Evolutionary conservation across 2,797 vertebrate species (phyloP).

Genomic region (Zonotrichia albicollis): DNA sequence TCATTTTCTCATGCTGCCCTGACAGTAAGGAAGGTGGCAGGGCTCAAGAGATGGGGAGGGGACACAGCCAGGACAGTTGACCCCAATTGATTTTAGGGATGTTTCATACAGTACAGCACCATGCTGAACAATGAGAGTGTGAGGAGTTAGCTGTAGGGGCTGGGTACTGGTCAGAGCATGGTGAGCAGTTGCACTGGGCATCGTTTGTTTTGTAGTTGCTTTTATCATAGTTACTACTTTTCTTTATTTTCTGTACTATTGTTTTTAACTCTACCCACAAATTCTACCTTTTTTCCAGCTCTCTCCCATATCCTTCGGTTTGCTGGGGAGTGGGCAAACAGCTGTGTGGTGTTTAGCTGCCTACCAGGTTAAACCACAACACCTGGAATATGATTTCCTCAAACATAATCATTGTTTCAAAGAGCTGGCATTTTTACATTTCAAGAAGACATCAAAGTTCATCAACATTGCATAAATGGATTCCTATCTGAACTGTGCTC

Average conservation of each 20-base stretch:
- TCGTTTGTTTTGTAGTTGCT: not conserved
- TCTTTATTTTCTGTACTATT: not conserved
- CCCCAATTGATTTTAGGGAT: not conserved
- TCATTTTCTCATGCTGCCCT: not conserved
- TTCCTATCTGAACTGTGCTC: not conserved
- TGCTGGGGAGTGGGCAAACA: fast-evolving
- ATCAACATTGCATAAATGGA: not conserved
- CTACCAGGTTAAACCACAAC: not conserved
- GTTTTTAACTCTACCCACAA: not conserved
- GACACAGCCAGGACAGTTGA: not conserved
- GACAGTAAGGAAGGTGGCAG: not conserved
- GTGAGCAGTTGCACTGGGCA: not conserved
- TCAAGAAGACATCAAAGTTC: not conserved
- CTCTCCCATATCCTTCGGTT: not conserved
- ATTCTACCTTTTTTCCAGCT: not conserved
- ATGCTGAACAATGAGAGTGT: not conserved
- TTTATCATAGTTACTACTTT: not conserved
- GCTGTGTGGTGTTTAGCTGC: not conserved
- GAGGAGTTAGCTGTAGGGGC: not conserved
- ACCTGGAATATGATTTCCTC: not conserved
- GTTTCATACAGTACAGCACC: not conserved
- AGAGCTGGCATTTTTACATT: not conserved
- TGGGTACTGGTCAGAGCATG: not conserved
- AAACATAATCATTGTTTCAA: not conserved
- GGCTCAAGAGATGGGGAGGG: not conserved